These are phyloP conservation scores for Cherax quadricarinatus DNA, from an alignment of 1,140 invertebrate genomes.

Conservation along the genomic window DNA sequence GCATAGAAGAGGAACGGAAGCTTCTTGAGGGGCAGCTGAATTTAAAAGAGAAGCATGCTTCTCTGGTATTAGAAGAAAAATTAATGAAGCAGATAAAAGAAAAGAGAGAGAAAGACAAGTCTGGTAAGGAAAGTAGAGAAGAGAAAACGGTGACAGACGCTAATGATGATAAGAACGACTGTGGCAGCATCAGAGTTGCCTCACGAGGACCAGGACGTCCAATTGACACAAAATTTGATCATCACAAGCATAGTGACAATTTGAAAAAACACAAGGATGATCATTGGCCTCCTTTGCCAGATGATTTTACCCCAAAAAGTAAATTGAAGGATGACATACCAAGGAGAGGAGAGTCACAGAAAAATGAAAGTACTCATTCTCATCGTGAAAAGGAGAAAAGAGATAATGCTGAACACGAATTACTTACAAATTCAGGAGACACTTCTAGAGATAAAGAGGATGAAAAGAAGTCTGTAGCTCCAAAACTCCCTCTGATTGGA, in stretches of 20 bases:
- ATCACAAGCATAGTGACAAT: not conserved
- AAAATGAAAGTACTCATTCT: not conserved
- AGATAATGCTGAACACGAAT: not conserved
- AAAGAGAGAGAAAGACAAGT: not conserved
- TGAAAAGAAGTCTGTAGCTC: conserved; percentile 1
- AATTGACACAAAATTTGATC: conserved; percentile 1
- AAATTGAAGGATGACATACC: not conserved
- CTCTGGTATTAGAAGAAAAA: conserved; percentile 26
- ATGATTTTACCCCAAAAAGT: not conserved
- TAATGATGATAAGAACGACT: not conserved
- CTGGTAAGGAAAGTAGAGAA: conserved; percentile 17
- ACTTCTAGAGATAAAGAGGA: conserved; percentile 17
- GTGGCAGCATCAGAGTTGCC: conserved; percentile 37
- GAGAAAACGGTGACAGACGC: not conserved
- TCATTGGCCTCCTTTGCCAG: not conserved
- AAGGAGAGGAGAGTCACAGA: not conserved
- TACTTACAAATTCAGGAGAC: conserved; percentile 2
- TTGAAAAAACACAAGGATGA: not conserved
- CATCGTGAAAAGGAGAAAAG: not conserved
- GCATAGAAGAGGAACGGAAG: conserved; percentile 27
- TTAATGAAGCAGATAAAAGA: conserved; percentile 24
- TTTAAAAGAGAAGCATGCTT: conserved; percentile 8
- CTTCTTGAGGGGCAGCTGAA: conserved; percentile 11
- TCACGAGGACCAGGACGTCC: conserved; percentile 11
- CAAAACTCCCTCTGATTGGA: conserved; percentile 43